Evolutionary conservation across 2,888 invertebrate species (phyloP), one percentile per base, ranked within the genome.

Genomic region (Lepeophtheirus nordmannii): DNA sequence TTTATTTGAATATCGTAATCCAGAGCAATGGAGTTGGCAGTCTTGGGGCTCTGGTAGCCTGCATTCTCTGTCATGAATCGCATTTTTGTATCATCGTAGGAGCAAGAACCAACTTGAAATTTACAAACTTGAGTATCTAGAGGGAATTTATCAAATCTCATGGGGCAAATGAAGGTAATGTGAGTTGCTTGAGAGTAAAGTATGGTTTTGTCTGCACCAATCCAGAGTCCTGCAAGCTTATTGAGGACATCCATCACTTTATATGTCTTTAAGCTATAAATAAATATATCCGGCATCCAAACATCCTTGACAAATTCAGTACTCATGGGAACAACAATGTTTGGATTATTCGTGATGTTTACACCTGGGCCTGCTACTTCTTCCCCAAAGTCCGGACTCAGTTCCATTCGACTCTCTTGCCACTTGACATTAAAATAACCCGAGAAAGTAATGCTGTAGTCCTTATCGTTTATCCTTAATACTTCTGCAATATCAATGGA

Each of bases 231-330:
- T 11, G 66, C 66, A 41, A 66, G 22, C 60, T 66, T 66, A 22
- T 30, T 38, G 20, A 66, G 60, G 20, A 66, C 66, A 22, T 66
- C 60, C 20, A 41, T 66, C n/a, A 66, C 66, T 60, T 66, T 66
- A 60, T 66, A 66, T 17, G 66, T 66, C 58, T 66, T 66, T 39
- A 66, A 40, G 41, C 58, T 66, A 46, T 66, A 66, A 41, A 66
- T 66, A 23, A 66, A 66, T n/a, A 66, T 66, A 41, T 66, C 58
- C 23, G 66, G 66, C 59, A 66, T 38, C 66, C 66, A 66, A n/a
- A 66, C 38, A 37, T 60, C 59, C 58, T 66, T 66, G 60, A 66
- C 60, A 23, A 66, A 60, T 60, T 66, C 66, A 39, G 58, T 38
- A 41, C 23, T 66, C 66, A 66, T 66, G 10, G 66, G 60, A n/a